Base-by-base conservation (phyloP, 2,888 invertebrate genomes). In the Dryobota labecula region DNA sequence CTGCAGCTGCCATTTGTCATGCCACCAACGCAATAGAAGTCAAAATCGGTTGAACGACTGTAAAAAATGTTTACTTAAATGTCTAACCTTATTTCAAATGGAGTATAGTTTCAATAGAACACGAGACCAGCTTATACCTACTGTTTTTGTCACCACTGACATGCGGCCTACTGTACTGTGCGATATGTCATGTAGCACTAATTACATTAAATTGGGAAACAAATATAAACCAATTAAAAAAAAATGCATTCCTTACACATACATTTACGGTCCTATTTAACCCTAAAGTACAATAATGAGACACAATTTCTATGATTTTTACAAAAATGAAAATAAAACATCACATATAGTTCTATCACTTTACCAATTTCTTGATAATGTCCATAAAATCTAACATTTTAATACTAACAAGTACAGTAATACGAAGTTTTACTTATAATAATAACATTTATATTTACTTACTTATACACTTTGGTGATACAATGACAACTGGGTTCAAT, bases 341-440 rank as follows among this genome's bases (percentile, higher is more conserved):
- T 73, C 78, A 70, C 78, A 78, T 60, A 45, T 27, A 0, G 13
- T 47, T 80, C 75, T 63, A 74, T 74, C 75, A 58, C 64, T 47
- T 43, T 53, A 58, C 47, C 20, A 58, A 73, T 49, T 51, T 38
- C 51, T 51, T 45, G 45, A 33, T 56, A 56, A 57, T 41, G 57
- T 47, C 53, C 7, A 58, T 76, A 30, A 53, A 45, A 57, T 36
- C 41, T 80, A 57, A 47, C 41, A 76, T 33, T 51, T 47, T 5
- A 66, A 61, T 43, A 47, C 51, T 53, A 61, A 79, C 41, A 72
- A 53, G n/a, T 58, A 70, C 20, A 49, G 18, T 20, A 41, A 68
- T 9, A 66, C 33, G 9, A 53, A 30, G 62, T 45, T 47, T 61
- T 41, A 60, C 45, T n/a, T 51, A 78, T 6, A 36, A 38, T n/a